These are phyloP conservation scores for Phallusia fumigata DNA, from an alignment of 23 tunicate species.

Conservation along the genomic window DNA sequence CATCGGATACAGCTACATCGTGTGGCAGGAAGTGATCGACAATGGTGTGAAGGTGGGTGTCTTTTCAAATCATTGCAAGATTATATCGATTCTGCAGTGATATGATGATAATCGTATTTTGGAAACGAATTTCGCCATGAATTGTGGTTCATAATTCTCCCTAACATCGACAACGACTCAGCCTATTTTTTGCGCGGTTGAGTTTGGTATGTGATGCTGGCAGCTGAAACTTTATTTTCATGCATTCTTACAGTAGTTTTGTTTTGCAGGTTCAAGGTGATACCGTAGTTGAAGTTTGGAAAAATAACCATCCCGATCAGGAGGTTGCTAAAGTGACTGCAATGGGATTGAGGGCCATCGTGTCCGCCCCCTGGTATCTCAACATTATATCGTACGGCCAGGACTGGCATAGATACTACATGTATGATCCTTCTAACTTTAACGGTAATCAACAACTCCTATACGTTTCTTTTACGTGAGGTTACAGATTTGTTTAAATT, in stretches of 20 bases:
- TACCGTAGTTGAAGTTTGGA: constrained; percentile 95
- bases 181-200: no score
- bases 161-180: no score
- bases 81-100: no score
- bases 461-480: neutral
- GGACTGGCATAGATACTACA: constrained; percentile 77
- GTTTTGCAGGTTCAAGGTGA: constrained; percentile 50
- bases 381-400: constrained; percentile 60
- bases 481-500: neutral
- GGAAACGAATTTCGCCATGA: no score
- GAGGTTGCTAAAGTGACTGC: constrained; percentile 64
- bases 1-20: constrained; percentile 82
- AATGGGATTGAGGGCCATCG: constrained; percentile 52
- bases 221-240: no score
- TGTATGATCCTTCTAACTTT: constrained; percentile 68
- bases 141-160: no score
- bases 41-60: constrained; percentile 95
- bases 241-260: no score
- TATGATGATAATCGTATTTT: no score
- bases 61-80: no score
- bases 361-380: constrained; percentile 88
- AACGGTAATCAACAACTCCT: constrained; percentile 37
- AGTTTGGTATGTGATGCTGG: no score
- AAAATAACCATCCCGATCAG: constrained; percentile 34
- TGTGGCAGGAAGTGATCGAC: constrained; percentile 98